phyloP scores from a whole-genome alignment of 2,888 invertebrate genomes.

The Trichogramma evanescens region DNA sequence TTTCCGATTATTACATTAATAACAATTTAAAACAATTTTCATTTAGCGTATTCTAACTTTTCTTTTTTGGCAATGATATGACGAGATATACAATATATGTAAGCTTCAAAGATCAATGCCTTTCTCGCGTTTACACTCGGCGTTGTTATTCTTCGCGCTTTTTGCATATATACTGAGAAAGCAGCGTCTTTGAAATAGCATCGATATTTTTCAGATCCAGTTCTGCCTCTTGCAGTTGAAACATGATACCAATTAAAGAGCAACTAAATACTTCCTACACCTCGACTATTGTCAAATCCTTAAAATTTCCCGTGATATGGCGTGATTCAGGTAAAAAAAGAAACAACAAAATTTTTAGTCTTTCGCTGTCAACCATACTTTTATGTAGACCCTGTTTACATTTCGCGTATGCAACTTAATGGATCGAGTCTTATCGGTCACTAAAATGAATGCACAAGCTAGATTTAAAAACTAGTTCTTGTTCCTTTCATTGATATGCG shows the following conservation, averaged over 20 bases:
- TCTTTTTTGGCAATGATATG: slow-evolving; percentile 24
- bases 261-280: background rate
- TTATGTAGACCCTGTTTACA: too few species aligned
- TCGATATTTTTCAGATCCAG: background rate
- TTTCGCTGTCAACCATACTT: background rate
- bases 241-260: background rate
- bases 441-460: background rate
- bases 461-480: slow-evolving; percentile 25
- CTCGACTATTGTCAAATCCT: background rate
- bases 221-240: too few species aligned
- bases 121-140: background rate
- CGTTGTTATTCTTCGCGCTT: background rate
- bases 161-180: background rate
- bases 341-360: background rate
- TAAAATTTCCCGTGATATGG: background rate
- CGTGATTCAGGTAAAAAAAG: background rate
- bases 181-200: slow-evolving; percentile 8
- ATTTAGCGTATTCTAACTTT: slow-evolving; percentile 18
- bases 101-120: slow-evolving; percentile 10
- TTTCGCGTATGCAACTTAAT: too few species aligned
- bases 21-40: slow-evolving; percentile 30
- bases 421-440: too few species aligned
- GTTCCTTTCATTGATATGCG: slow-evolving; percentile 41
- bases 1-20: slow-evolving; percentile 38
- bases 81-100: slow-evolving; percentile 16